Conservation (phyloP, 1,140 invertebrate genomes). For the Tetraneura akinire region DNA sequence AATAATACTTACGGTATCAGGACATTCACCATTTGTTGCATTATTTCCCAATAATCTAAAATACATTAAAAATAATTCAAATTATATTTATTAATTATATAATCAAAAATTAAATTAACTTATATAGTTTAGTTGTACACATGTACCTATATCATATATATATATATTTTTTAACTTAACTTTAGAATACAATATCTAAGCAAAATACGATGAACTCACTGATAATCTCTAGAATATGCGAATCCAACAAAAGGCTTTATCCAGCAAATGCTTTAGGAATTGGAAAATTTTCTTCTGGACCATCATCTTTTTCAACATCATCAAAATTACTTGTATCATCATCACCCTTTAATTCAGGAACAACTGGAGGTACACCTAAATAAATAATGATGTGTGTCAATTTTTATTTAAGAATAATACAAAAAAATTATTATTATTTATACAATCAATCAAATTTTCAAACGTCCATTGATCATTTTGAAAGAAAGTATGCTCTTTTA, state of each 20-base stretch:
- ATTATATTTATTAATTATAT: too few species aligned
- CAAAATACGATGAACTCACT: constrained; percentile 59
- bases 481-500: constrained; percentile 94
- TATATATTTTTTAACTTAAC: too few species aligned
- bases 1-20: constrained; percentile 19
- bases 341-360: constrained; percentile 91
- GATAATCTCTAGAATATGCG: constrained; percentile 92
- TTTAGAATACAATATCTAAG: not conserved
- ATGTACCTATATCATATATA: too few species aligned
- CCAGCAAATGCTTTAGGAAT: constrained; percentile 96
- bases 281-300: constrained; percentile 88
- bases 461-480: constrained; percentile 97
- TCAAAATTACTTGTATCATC: constrained; percentile 99
- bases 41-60: constrained; percentile 35
- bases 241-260: constrained; percentile 98
- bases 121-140: too few species aligned
- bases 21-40: constrained; percentile 12
- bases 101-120: too few species aligned
- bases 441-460: constrained; percentile 87
- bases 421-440: constrained; percentile 54
- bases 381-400: not conserved
- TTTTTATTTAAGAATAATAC: not conserved
- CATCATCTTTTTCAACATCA: constrained; percentile 91
- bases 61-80: not conserved
- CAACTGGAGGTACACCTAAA: constrained; percentile 86